Evolutionary conservation across 2,888 invertebrate species (phyloP).

Genomic region (Diogma glabrata): DNA sequence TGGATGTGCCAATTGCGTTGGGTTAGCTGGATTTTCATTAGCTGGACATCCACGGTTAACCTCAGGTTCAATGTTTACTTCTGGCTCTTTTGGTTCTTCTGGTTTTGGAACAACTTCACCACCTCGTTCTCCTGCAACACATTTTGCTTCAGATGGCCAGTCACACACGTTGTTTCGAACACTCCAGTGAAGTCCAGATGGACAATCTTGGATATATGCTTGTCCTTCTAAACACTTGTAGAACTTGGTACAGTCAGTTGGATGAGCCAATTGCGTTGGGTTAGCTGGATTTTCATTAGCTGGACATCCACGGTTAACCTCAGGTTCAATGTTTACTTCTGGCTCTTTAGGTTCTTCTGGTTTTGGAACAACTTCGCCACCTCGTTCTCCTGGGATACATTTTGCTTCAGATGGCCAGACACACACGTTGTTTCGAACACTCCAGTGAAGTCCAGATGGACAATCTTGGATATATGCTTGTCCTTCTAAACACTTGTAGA

Average conservation of each 20-base stretch:
- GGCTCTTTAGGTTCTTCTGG: neutral
- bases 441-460: conserved; percentile 13
- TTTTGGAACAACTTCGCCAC: neutral
- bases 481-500: conserved; percentile 14
- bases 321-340: neutral
- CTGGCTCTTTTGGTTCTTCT: neutral
- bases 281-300: neutral
- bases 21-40: neutral
- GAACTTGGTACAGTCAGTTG: neutral
- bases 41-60: neutral
- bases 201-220: neutral
- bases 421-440: conserved; percentile 4
- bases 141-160: neutral
- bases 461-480: conserved; percentile 11
- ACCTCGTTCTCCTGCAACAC: no score
- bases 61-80: neutral
- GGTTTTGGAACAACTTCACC: no score
- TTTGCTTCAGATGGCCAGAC: conserved; percentile 10
- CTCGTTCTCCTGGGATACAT: neutral
- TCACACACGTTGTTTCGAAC: neutral
- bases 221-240: neutral
- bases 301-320: no score
- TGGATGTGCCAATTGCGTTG: conserved; percentile 8
- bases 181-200: neutral
- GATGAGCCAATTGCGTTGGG: neutral